Base-by-base conservation (phyloP, 92 coral and sea anemone species). In the Palythoa heliodiscus region DNA sequence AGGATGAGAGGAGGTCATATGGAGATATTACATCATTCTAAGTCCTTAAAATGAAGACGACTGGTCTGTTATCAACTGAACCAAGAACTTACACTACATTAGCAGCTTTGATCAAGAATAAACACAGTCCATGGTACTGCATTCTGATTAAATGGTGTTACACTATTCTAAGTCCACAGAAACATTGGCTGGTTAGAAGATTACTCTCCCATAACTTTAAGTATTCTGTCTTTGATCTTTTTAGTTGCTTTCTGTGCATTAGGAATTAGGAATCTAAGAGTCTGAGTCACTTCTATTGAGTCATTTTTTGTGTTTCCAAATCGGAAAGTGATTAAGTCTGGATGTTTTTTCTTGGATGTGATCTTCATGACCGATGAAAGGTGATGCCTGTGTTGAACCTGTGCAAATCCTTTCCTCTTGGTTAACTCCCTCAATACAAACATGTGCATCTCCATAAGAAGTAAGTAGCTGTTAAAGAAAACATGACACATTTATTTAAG, bases 281-380 rank as follows among this genome's bases (percentile, higher is more conserved):
- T 84, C 14, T 88, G 89, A 50, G 84, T 72, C 29, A 94, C 93
- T 75, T 88, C 87, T 25, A 88, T 86, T 14, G 76, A 66, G 15
- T 94, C 95, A 24, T 90, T 88, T n/a, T 53, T 64, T 40, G 73
- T 37, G 40, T 69, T 74, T 24, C 93, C 98, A 69, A 86, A 94
- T 89, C 84, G 94, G 87, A 96, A 96, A 69, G 98, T 96, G 67
- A 96, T 96, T 15, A 96, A 74, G 75, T 96, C 98, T 37, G 98
- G 98, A 50, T 93, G 98, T 82, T 91, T 92, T 84, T 94, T 88
- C 92, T 94, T 96, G 8, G 98, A 96, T 11, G 98, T 94, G 68
- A 97, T 97, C 69, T 97, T 97, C 38, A 94, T 75, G 66, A 96
- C 89, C 16, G 92, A 77, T 22, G 83, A 74, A 17, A 94, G 86